phyloP scores from a whole-genome alignment of 37 sponge, comb jelly and placozoan genomes.

The Oscarella lobularis region DNA sequence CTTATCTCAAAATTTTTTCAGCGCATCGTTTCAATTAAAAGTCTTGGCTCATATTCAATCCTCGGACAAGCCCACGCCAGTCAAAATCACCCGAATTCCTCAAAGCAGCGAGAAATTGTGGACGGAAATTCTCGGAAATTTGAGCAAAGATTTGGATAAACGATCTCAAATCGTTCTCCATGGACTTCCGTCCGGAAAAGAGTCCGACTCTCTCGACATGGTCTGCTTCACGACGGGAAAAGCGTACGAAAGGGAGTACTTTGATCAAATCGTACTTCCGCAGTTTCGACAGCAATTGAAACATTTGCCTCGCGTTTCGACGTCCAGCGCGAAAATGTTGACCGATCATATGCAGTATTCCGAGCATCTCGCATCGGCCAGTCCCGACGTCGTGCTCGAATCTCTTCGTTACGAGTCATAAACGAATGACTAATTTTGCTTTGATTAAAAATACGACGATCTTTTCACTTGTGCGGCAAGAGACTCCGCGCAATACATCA shows the following conservation, averaged over 20 bases:
- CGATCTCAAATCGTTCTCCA: not conserved
- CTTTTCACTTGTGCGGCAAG: no score
- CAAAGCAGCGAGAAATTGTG: not conserved
- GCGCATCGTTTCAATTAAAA: not conserved
- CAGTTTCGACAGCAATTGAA: not conserved
- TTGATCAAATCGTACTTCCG: not conserved
- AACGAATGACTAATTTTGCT: no score
- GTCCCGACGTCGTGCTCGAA: not conserved
- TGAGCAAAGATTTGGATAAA: not conserved
- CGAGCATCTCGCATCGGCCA: not conserved
- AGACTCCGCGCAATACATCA: no score
- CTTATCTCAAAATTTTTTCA: no score
- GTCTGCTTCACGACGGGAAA: constrained; percentile 1
- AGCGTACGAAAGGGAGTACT: not conserved
- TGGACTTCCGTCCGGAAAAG: not conserved
- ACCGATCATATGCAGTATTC: not conserved
- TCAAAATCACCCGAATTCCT: no score
- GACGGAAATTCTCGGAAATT: not conserved
- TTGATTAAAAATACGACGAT: no score
- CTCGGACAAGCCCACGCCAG: no score
- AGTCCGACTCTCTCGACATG: not conserved
- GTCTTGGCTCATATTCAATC: not conserved
- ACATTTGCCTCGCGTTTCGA: not conserved
- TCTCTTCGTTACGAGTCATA: no score
- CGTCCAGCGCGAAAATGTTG: not conserved